phyloP scores from a whole-genome alignment of 2,113 vertebrate species.

The Pimephales promelas region DNA sequence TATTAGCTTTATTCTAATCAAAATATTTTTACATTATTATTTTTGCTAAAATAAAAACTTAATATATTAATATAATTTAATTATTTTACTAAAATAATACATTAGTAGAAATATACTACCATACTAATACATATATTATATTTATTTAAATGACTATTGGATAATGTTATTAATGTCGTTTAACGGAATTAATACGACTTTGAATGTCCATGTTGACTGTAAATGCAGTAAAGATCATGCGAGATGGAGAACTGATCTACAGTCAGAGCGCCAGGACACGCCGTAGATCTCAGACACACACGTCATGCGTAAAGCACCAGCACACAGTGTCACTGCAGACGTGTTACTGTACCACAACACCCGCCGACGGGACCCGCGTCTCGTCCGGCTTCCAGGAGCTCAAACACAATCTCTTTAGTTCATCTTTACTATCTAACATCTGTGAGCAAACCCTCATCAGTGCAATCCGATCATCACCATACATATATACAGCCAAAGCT shows the following conservation, averaged over 20 bases:
- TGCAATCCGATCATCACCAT: too few relatives aligned
- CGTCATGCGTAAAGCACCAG: slow-evolving; percentile 13
- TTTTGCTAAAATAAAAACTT: too few relatives aligned
- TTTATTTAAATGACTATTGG: neutral
- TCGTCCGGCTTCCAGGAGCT: neutral
- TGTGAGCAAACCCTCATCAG: neutral
- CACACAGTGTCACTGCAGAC: slow-evolving; percentile 32
- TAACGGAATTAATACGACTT: neutral
- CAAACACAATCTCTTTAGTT: slow-evolving; percentile 13
- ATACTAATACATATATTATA: too few relatives aligned
- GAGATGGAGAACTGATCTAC: slow-evolving; percentile 22
- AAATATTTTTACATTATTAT: too few relatives aligned
- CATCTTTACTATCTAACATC: neutral
- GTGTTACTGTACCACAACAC: slow-evolving; percentile 29
- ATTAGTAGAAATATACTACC: too few relatives aligned
- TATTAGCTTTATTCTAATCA: too few relatives aligned
- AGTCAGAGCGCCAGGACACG: neutral
- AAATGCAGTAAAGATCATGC: neutral
- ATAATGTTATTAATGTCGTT: neutral
- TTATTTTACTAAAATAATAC: too few relatives aligned
- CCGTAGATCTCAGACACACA: neutral
- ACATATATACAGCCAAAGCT: too few relatives aligned
- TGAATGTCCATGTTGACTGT: slow-evolving; percentile 33
- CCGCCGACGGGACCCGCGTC: neutral
- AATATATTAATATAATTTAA: too few relatives aligned